Evolutionary conservation across 1,140 invertebrate species (phyloP), one percentile per base, ranked within the genome.

Genomic region (Drosophila melanogaster): DNA sequence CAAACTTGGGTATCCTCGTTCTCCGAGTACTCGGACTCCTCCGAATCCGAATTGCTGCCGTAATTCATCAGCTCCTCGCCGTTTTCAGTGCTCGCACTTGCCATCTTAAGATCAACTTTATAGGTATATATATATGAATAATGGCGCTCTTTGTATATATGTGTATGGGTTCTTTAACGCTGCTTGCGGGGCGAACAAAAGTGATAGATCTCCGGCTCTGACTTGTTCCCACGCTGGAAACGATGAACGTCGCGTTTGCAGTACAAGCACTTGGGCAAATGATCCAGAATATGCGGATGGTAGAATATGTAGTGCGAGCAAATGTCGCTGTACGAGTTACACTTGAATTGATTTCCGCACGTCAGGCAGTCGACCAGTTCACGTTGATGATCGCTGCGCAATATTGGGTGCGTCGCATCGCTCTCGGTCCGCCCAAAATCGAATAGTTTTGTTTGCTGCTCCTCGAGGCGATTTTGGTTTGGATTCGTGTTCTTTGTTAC

Each of bases 361-460:
- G 72, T 90, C 35, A 86, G 19, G 35, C 87, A 91, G n/a, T 75
- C 76, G 37, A 78, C 46, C 40, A 15, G 43, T 55, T 84, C 56
- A 26, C 55, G 51, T 46, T 70, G 41, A 46, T 58, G 65, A 84
- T 92, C 90, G 15, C 62, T 44, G 33, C 78, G 76, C 30, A 92
- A 49, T 14, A 87, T 61, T 46, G 72, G 77, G 72, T 83, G 79
- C 24, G 85, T 90, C 43, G 90, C 84, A 81, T 92, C 90, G 51
- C 65, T 80, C 60, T 92, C 90, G 6, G 81, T 77, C 19, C 51
- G 50, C 37, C 61, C 80, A 12, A 44, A 43, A 43, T 19, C 41
- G 10, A 11, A 37, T 17, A 14, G 14, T 44, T 19, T 43, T 4
- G 41, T 2, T n/a, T 40, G 14, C 14, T 6, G 14, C 4, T 38